These are phyloP conservation scores for Nomada hirtipes DNA, from an alignment of 2,888 invertebrate species.

Conservation along the genomic window DNA sequence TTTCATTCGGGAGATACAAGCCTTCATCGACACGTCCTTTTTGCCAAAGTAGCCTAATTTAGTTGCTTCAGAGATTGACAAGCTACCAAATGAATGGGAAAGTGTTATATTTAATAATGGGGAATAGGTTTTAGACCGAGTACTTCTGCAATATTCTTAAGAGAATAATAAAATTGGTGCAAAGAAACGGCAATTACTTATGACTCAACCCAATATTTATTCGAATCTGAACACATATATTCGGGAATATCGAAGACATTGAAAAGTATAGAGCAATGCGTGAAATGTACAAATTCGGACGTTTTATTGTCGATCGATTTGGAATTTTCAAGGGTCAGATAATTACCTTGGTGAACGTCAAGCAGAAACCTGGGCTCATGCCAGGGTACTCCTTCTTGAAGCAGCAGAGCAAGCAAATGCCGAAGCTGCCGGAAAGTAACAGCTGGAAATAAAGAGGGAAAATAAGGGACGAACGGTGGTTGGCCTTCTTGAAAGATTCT, in stretches of 20 bases:
- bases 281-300: neutral
- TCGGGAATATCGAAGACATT: neutral
- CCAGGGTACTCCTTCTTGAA: conserved; percentile 79
- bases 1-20: no score
- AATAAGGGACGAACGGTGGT: neutral
- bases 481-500: neutral
- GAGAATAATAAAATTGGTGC: no score
- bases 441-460: conserved; percentile 66
- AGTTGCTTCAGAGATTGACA: no score
- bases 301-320: no score
- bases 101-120: no score
- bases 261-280: neutral
- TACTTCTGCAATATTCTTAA: no score
- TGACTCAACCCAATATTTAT: no score
- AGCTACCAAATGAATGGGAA: no score
- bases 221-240: neutral
- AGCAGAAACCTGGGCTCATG: conserved; percentile 78
- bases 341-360: conserved; percentile 76
- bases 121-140: no score
- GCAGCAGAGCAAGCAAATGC: conserved; percentile 79
- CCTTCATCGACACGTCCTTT: no score
- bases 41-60: no score
- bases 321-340: neutral
- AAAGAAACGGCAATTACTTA: no score
- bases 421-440: conserved; percentile 80